These are phyloP conservation scores for Zeuzera pyrina DNA, from an alignment of 2,888 invertebrate genomes.

Conservation along the genomic window DNA sequence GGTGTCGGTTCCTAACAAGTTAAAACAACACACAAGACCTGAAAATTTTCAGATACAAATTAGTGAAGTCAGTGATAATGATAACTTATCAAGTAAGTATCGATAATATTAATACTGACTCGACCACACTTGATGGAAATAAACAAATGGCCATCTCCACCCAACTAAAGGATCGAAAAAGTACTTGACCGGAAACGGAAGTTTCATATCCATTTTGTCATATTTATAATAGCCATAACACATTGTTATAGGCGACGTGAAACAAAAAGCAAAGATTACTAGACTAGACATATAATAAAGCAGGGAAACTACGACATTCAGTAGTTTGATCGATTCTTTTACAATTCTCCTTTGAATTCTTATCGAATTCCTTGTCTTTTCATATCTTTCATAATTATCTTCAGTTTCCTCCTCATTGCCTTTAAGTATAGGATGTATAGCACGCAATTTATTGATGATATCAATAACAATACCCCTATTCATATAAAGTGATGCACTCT, in stretches of 20 bases:
- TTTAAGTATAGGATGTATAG: conserved; percentile 26
- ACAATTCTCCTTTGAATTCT: conserved; percentile 20
- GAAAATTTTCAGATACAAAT: too few species aligned
- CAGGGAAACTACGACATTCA: conserved; percentile 24
- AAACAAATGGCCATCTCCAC: conserved; percentile 30
- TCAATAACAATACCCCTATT: conserved; percentile 24
- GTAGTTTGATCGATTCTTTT: conserved; percentile 22
- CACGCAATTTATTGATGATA: conserved; percentile 28
- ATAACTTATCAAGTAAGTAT: too few species aligned
- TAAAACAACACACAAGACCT: conserved; percentile 34
- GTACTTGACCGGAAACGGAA: conserved; percentile 39
- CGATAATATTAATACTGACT: too few species aligned
- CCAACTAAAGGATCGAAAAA: conserved; percentile 33
- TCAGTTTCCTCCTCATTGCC: conserved; percentile 10
- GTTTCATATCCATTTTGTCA: conserved; percentile 24
- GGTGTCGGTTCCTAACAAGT: conserved; percentile 35
- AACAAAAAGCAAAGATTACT: conserved; percentile 30
- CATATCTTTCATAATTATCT: conserved; percentile 1
- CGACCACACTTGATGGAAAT: conserved; percentile 38
- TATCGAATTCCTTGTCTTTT: conserved; percentile 3
- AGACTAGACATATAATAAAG: conserved; percentile 19
- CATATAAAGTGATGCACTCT: conserved; percentile 26
- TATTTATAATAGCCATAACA: conserved; percentile 24
- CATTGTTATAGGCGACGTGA: conserved; percentile 31
- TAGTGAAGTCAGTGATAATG: too few species aligned